These are phyloP conservation scores for Drosophila ohnishii DNA, from an alignment of 1,140 invertebrate species.

Conservation along the genomic window DNA sequence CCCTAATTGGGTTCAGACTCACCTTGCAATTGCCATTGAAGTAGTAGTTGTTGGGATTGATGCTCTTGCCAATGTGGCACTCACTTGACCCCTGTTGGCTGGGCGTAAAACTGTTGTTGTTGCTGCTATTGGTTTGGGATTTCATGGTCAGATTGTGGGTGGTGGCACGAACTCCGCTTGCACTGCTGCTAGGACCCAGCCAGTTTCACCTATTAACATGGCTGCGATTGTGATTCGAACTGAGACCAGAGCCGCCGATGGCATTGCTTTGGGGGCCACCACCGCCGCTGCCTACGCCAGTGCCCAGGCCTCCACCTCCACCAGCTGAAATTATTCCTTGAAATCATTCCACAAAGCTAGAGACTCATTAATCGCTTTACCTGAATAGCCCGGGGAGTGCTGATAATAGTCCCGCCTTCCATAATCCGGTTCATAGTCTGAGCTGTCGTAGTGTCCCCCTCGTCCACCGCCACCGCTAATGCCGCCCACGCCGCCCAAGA, in stretches of 20 bases:
- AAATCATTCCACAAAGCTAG: neutral
- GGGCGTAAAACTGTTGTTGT: slow-evolving; percentile 42
- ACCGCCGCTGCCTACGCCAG: slow-evolving; percentile 21
- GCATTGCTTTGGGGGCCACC: slow-evolving; percentile 59
- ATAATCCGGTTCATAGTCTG: slow-evolving; percentile 78
- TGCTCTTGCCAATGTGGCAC: slow-evolving; percentile 38
- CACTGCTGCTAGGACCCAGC: slow-evolving; percentile 55
- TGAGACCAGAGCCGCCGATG: slow-evolving; percentile 65
- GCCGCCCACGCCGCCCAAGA: slow-evolving; percentile 57
- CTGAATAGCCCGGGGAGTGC: slow-evolving; percentile 74
- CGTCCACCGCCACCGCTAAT: slow-evolving; percentile 51
- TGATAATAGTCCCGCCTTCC: slow-evolving; percentile 77
- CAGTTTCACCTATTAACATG: slow-evolving; percentile 83
- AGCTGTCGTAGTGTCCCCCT: slow-evolving; percentile 64
- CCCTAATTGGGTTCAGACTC: neutral
- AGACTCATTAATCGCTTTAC: slow-evolving; percentile 12
- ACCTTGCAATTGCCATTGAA: slow-evolving; percentile 49
- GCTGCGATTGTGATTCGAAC: slow-evolving; percentile 79
- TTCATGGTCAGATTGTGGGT: slow-evolving; percentile 59
- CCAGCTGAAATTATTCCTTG: slow-evolving; percentile 16
- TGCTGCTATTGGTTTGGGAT: slow-evolving; percentile 46
- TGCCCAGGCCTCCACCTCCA: slow-evolving; percentile 18
- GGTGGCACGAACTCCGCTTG: slow-evolving; percentile 49
- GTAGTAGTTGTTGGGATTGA: slow-evolving; percentile 35
- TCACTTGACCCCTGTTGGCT: slow-evolving; percentile 33